Evolutionary conservation across 2,888 invertebrate genomes (phyloP).

Genomic region (Ichneumoninae sp.): DNA sequence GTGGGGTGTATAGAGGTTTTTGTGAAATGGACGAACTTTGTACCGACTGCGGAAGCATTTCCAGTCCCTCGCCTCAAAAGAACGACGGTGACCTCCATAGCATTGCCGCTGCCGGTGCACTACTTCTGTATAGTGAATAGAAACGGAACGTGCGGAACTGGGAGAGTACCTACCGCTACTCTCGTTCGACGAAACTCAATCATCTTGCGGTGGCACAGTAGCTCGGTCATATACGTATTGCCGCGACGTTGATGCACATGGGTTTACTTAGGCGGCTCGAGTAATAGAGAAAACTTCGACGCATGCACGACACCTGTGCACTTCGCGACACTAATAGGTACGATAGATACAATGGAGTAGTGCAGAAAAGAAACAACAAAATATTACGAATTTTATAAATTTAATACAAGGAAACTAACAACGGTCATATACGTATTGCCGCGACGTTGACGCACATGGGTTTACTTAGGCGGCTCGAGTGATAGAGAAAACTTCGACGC

Average conservation of each 20-base stretch:
- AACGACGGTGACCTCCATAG: conserved; percentile 4
- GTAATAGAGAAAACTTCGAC: neutral
- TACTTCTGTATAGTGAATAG: conserved; percentile 1
- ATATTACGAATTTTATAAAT: neutral
- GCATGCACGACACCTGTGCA: neutral
- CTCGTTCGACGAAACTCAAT: conserved; percentile 19
- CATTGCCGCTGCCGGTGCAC: neutral
- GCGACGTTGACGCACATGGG: conserved; percentile 1
- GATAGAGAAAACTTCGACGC: neutral
- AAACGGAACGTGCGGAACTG: conserved; percentile 16
- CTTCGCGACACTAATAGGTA: neutral
- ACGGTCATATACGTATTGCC: neutral
- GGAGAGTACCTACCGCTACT: conserved; percentile 10
- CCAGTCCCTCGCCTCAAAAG: conserved; percentile 5
- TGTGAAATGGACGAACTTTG: conserved; percentile 14
- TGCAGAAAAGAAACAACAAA: neutral
- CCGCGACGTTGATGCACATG: neutral
- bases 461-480: neutral
- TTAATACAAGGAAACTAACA: neutral
- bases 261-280: neutral
- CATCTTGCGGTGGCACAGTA: conserved; percentile 15
- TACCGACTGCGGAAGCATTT: conserved; percentile 13
- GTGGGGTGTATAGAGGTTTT: conserved; percentile 3
- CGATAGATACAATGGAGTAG: neutral
- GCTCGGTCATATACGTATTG: neutral